Evolutionary conservation across 2,797 vertebrate species (phyloP).

Genomic region (Bradypodion ventrale): DNA sequence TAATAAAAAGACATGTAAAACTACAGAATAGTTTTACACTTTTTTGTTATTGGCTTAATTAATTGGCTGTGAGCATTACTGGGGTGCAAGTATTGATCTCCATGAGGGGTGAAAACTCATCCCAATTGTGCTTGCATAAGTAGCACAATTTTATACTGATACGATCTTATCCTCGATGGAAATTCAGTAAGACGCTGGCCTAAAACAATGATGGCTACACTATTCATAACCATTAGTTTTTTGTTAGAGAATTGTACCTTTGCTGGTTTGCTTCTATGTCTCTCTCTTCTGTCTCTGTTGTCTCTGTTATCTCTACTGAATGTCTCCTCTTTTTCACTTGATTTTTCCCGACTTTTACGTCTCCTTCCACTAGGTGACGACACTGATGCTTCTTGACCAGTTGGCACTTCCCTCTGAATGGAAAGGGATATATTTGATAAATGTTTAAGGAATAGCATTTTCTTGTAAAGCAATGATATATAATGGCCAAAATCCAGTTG

Average conservation of each 20-base stretch:
- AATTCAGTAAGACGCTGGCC: too few relatives aligned
- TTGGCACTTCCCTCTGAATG: conserved; percentile 75
- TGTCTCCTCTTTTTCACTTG: conserved; percentile 81
- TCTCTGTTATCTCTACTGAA: conserved; percentile 72
- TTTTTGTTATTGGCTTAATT: too few relatives aligned
- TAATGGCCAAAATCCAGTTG: not conserved
- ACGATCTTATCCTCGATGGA: too few relatives aligned
- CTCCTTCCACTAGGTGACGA: conserved; percentile 79
- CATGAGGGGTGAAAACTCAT: too few relatives aligned
- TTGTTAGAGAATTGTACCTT: conserved; percentile 64
- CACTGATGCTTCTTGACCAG: conserved; percentile 80
- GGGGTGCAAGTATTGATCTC: too few relatives aligned
- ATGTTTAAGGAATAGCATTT: conserved; percentile 45
- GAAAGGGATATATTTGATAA: conserved; percentile 54
- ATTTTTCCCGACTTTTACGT: conserved; percentile 67
- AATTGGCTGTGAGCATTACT: too few relatives aligned
- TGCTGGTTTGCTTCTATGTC: conserved; percentile 59
- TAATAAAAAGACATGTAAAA: too few relatives aligned
- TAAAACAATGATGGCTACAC: not conserved
- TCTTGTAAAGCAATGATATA: not conserved
- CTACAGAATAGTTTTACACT: too few relatives aligned
- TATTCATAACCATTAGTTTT: conserved; percentile 11
- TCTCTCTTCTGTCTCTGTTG: conserved; percentile 80
- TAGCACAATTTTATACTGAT: too few relatives aligned
- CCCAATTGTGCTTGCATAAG: too few relatives aligned